Percentiles rank a stretch among this genome's conserved stretches.
phyloP scores from a whole-genome alignment of 1,140 invertebrate genomes.

The Calephelis virginiensis region DNA sequence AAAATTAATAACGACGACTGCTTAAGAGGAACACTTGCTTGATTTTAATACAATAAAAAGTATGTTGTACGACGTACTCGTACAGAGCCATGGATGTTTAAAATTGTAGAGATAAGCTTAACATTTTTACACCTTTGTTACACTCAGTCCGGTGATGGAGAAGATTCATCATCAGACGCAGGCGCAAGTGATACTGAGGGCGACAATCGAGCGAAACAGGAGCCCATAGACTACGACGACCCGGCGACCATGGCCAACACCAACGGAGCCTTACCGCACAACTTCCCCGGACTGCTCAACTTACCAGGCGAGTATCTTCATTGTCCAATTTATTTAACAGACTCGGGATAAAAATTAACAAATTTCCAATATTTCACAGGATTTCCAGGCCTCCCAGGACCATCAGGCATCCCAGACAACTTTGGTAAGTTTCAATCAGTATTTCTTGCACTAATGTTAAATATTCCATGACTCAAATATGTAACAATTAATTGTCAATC shows the following conservation, averaged over 20 bases:
- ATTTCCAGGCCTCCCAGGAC: conserved; percentile 84
- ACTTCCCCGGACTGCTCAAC: conserved; percentile 66
- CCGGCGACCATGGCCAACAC: conserved; percentile 83
- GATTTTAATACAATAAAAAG: no score
- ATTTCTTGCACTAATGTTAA: conserved; percentile 40
- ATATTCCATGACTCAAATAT: conserved; percentile 54
- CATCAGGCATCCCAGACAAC: conserved; percentile 90
- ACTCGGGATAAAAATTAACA: conserved; percentile 1
- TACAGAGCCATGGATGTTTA: background rate
- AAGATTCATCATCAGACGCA: conserved; percentile 85
- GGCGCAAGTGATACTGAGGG: conserved; percentile 83
- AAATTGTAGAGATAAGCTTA: conserved; percentile 1
- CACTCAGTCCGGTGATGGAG: conserved; percentile 79
- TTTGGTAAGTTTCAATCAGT: conserved; percentile 84
- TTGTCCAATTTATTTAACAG: background rate
- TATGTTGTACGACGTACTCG: no score
- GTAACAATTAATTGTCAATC: conserved; percentile 35
- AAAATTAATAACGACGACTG: no score
- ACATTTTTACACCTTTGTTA: conserved; percentile 5
- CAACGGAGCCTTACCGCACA: conserved; percentile 81
- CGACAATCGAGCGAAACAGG: conserved; percentile 80
- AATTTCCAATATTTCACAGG: conserved; percentile 41
- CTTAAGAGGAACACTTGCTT: no score
- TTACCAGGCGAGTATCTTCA: conserved; percentile 50
- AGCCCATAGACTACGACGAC: conserved; percentile 82